Conservation (phyloP, 2,113 vertebrate species). For the Ovis aries region DNA sequence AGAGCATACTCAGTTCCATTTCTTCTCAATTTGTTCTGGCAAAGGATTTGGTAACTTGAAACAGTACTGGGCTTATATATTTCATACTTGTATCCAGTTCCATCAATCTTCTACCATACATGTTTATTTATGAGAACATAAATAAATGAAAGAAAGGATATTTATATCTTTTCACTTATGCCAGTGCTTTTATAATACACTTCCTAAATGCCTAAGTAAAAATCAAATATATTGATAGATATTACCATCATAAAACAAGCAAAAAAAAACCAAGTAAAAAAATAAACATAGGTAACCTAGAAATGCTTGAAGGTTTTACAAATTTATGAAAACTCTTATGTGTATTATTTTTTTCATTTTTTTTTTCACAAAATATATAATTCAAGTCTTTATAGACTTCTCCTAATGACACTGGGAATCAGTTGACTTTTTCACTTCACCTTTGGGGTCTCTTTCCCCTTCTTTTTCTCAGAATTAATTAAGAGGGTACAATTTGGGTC, state of each 20-base stretch:
- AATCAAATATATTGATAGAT: neutral
- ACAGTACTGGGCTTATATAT: neutral
- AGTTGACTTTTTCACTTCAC: neutral
- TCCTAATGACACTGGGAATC: neutral
- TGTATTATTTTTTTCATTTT: neutral
- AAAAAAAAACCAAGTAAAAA: neutral
- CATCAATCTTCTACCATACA: neutral
- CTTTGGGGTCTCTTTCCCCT: neutral
- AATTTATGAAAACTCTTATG: neutral
- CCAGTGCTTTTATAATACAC: neutral
- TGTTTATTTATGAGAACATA: neutral
- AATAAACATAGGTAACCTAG: neutral
- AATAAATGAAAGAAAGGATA: neutral
- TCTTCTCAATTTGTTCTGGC: neutral
- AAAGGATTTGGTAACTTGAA: neutral
- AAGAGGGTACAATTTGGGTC: neutral
- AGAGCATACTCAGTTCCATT: neutral
- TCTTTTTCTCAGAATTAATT: neutral
- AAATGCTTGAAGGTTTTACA: neutral
- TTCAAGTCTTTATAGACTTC: neutral
- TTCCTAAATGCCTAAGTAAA: neutral
- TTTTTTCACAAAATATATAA: neutral
- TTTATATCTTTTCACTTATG: neutral
- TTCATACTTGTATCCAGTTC: neutral
- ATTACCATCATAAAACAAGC: neutral